Evolutionary conservation across 1,140 invertebrate genomes (phyloP).

Genomic region (Formica exsecta): DNA sequence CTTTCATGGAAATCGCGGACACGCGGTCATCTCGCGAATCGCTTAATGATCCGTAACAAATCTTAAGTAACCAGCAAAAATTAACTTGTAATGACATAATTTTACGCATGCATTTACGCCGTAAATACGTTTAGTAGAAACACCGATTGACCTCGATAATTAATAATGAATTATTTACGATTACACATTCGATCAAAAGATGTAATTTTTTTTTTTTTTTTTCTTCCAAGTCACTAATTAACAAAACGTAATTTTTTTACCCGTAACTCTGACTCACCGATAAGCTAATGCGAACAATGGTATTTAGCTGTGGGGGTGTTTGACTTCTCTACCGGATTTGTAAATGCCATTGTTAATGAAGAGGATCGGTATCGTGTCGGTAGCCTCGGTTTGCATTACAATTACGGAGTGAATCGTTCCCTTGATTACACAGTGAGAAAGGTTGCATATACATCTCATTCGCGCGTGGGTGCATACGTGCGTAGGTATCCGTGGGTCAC

Average conservation of each 20-base stretch:
- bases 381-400: constrained; percentile 52
- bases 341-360: constrained; percentile 40
- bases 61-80: constrained; percentile 45
- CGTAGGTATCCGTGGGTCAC: constrained; percentile 63
- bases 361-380: constrained; percentile 46
- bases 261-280: background rate
- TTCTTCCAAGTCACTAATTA: background rate
- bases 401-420: constrained; percentile 57
- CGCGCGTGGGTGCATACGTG: constrained; percentile 62
- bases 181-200: background rate
- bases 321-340: constrained; percentile 13
- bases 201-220: too few relatives aligned
- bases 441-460: constrained; percentile 27
- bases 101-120: background rate
- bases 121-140: background rate
- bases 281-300: background rate
- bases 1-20: constrained; percentile 47
- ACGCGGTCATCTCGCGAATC: constrained; percentile 6
- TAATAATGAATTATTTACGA: background rate
- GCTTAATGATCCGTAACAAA: constrained; percentile 55
- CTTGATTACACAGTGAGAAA: constrained; percentile 60
- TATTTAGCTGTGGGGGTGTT: background rate
- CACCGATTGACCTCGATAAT: background rate
- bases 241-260: background rate
- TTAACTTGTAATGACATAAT: constrained; percentile 43